A percentile compares a stretch with the other conserved stretches of the same genome.
These are phyloP conservation scores for Trachelus iudaicus DNA, from an alignment of 2,888 invertebrate genomes.

Conservation along the genomic window DNA sequence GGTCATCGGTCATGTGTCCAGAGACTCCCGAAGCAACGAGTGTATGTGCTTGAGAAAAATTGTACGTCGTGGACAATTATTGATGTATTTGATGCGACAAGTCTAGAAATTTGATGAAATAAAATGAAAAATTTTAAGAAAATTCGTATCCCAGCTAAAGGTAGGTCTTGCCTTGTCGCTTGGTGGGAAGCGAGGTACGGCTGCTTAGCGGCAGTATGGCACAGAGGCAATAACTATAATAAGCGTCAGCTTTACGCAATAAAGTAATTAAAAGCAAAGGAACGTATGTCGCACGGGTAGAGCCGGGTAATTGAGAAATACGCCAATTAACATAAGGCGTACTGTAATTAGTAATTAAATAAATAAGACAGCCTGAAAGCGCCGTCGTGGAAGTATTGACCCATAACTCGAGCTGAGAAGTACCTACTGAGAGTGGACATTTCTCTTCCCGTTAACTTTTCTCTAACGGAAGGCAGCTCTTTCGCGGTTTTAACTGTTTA, in stretches of 20 bases:
- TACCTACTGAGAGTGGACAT: not conserved
- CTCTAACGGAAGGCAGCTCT: not conserved
- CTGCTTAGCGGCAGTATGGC: too few species aligned
- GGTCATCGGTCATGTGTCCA: too few species aligned
- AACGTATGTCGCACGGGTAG: not conserved
- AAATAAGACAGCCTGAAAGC: slow-evolving; percentile 22
- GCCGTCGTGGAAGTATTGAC: not conserved
- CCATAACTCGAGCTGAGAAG: not conserved
- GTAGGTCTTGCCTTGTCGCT: too few species aligned
- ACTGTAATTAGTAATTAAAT: slow-evolving; percentile 34
- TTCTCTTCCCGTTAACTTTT: not conserved
- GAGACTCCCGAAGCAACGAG: too few species aligned
- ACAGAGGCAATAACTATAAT: not conserved
- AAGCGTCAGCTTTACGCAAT: not conserved
- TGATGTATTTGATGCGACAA: too few species aligned
- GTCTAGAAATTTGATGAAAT: too few species aligned
- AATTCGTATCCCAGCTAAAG: too few species aligned
- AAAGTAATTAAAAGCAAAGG: not conserved
- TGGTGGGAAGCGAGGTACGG: too few species aligned
- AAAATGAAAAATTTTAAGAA: too few species aligned
- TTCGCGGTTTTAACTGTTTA: not conserved
- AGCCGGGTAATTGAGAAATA: slow-evolving; percentile 24
- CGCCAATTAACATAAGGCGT: slow-evolving; percentile 30
- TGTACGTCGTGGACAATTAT: too few species aligned
- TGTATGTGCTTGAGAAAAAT: too few species aligned